Evolutionary conservation across 64 coral and sea anemone genomes (phyloP), one percentile per base, ranked within the genome.

Genomic region (Trachythela sp.): DNA sequence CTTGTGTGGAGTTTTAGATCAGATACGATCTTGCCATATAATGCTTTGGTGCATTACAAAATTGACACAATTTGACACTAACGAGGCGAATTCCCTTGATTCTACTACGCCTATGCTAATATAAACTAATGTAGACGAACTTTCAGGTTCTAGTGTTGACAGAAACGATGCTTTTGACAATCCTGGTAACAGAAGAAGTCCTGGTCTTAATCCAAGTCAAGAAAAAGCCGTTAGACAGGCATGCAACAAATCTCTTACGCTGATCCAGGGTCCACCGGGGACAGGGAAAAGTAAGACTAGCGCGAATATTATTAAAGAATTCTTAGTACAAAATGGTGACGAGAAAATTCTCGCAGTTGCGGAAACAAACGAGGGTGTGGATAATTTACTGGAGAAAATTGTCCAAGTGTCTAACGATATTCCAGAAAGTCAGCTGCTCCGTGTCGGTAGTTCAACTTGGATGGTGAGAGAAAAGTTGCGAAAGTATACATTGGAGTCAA

Each of bases 351-450:
- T 96, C 40, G 64, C 89, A 4, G 92, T 88, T 13, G 89, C 92
- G 17, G 94, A 96, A 85, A 96, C 94, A 76, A 96, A 96, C 42
- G 92, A 93, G 35, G 94, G 91, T 35, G 94, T 96, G 4, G 94
- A 96, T 88, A 93, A 96, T 54, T 86, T 96, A 20, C 43, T 92
- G 50, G 93, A 91, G 48, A 96, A 89, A 42, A 49, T 96, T 52
- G 84, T 91, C 7, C 48, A 90, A 83, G 88, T 90, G 15, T 18
- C 36, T 88, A n/a, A 40, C 9, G 93, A 83, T 36, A 39, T 94
- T 40, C 14, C 87, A 31, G 31, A 88, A 83, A 87, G 87, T 36
- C 64, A 89, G 39, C 88, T 91, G 40, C 51, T 91, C 29, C 89
- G 89, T 35, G 90, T 94, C 39, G 93, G 93, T 72, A 94, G 93